Percentiles rank a stretch among this genome's conserved stretches.
Conservation (phyloP, 2,797 vertebrate species). For the Protonibea diacanthus region DNA sequence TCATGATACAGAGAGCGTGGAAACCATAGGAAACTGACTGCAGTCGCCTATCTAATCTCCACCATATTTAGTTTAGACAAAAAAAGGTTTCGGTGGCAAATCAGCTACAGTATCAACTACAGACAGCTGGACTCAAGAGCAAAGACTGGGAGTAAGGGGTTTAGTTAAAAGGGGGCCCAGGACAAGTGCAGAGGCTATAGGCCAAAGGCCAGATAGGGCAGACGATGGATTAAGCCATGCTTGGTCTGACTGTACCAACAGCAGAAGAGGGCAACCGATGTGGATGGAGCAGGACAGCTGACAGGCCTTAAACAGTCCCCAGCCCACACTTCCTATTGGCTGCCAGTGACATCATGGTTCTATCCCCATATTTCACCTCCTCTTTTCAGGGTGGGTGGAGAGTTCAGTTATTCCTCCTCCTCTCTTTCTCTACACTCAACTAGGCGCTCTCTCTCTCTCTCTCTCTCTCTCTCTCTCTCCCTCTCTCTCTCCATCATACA, state of each 20-base stretch:
- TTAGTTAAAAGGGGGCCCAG: neutral
- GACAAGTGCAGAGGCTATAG: conserved; percentile 28
- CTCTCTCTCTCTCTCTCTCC: conserved; percentile 26
- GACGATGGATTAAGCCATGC: conserved; percentile 34
- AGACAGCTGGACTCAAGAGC: conserved; percentile 13
- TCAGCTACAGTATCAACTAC: conserved; percentile 25
- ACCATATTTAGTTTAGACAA: conserved; percentile 48
- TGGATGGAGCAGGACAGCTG: conserved; percentile 78
- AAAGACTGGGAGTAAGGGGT: neutral
- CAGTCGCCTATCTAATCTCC: conserved; percentile 53
- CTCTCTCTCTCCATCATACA: conserved; percentile 35
- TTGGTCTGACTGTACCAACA: conserved; percentile 50
- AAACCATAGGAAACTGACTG: conserved; percentile 32
- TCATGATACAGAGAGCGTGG: conserved; percentile 35
- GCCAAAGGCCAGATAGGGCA: conserved; percentile 28
- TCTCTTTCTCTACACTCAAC: conserved; percentile 59
- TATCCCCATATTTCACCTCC: conserved; percentile 79
- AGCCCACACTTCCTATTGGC: conserved; percentile 81
- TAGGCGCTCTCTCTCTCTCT: conserved; percentile 30
- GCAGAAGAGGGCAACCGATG: conserved; percentile 50
- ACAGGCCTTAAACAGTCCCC: conserved; percentile 76
- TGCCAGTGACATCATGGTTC: conserved; percentile 87
- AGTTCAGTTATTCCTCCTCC: conserved; percentile 60
- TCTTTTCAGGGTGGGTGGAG: conserved; percentile 70
- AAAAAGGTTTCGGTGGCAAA: conserved; percentile 33